Evolutionary conservation across 1,140 invertebrate species (phyloP).

Genomic region (Acromyrmex charruanus): DNA sequence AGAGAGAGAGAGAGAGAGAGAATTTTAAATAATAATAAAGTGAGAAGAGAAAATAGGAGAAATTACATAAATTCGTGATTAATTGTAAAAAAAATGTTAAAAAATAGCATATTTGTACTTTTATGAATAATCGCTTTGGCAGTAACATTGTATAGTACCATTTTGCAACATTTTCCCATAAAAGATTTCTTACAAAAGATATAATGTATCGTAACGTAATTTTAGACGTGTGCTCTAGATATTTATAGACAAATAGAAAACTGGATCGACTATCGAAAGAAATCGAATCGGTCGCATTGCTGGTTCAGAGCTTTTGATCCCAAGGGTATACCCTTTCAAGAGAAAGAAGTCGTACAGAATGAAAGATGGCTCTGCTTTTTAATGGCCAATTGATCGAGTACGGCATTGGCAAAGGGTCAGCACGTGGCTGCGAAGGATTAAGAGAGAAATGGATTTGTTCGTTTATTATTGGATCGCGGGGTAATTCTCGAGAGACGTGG

Average conservation of each 20-base stretch:
- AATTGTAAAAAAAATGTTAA: neutral
- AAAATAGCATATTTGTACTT: neutral
- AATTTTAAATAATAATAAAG: no score
- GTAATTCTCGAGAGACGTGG: conserved; percentile 1
- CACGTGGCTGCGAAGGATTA: conserved; percentile 46
- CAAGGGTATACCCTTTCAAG: conserved; percentile 28
- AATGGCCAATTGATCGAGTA: conserved; percentile 57
- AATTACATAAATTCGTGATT: neutral
- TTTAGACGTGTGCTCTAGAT: conserved; percentile 3
- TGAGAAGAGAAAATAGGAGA: no score
- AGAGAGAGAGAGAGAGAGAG: no score
- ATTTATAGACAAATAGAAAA: conserved; percentile 23
- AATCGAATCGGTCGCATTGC: conserved; percentile 35
- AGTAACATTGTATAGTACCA: neutral
- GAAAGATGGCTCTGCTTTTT: conserved; percentile 55
- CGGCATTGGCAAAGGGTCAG: conserved; percentile 34
- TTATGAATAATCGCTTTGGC: neutral
- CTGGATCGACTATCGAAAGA: conserved; percentile 20
- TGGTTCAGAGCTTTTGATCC: conserved; percentile 32
- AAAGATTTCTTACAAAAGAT: neutral
- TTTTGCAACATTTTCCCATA: neutral
- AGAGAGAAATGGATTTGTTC: conserved; percentile 57
- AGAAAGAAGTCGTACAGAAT: conserved; percentile 33
- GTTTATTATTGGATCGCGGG: conserved; percentile 52
- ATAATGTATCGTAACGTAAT: neutral